Base-by-base conservation (phyloP, 2,113 vertebrate species). In the Typhlomys cinereus region DNA sequence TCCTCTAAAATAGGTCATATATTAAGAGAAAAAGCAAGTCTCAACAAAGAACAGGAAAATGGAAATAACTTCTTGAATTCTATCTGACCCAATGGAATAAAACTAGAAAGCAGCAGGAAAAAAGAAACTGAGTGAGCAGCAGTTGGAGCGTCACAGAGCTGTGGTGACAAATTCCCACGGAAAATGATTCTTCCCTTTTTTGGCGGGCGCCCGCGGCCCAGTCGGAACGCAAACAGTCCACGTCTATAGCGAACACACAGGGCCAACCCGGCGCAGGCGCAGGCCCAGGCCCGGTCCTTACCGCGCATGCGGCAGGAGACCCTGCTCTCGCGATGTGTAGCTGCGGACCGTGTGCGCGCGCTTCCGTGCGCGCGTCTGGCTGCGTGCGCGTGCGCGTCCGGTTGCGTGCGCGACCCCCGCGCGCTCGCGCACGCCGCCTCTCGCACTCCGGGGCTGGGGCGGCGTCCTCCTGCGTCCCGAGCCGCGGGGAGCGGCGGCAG, bases 241-340 rank as follows among this genome's bases (percentile, higher is more conserved):
- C 10, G 0, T n/a, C n/a, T n/a, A n/a, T 52, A 52, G 52, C 52
- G 52, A 17, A 17, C 21, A 23, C 34, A 10, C 11, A 67, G n/a
- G 7, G 4, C 29, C 64, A 67, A 17, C 13, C 10, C 31, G 1
- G 7, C 13, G 4, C 20, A 11, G 5, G 57, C 61, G 5, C 14
- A 4, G 21, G 20, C 18, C 4, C 27, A 3, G 6, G 23, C 31
- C 6, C 3, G 2, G 1, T 1, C 15, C 27, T 4, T 1, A 13
- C 14, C 23, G 90, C 96, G 92, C 96, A 92, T 7, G 95, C 95
- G 96, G 93, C 94, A 54, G 92, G 78, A 88, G 88, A 34, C 2
- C 13, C n/a, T 36, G 76, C 18, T 92, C 94, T 96, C 96, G 96
- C 96, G 95, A 74, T 52, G 94, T n/a, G n/a, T n/a, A n/a, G n/a